Conservation (phyloP, 1,140 invertebrate genomes). For the Subanguina moxae region DNA sequence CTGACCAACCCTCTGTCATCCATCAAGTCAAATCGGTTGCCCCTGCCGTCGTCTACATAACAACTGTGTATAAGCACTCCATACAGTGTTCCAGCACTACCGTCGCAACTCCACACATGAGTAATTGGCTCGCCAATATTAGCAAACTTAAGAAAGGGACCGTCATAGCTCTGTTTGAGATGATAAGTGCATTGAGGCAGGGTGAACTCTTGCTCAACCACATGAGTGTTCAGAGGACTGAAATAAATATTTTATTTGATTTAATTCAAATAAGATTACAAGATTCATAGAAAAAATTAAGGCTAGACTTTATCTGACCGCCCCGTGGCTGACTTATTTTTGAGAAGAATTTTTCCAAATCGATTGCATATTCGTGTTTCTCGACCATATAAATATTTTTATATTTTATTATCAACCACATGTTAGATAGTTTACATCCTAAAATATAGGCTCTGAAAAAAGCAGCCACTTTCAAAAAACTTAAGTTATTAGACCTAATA, state of each 20-base stretch:
- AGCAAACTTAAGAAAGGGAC: slow-evolving; percentile 48
- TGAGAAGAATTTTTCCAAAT: too few relatives aligned
- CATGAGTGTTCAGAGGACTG: slow-evolving; percentile 49
- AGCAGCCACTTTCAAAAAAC: too few relatives aligned
- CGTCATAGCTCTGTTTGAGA: slow-evolving; percentile 46
- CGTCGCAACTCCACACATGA: slow-evolving; percentile 50
- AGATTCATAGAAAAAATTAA: too few relatives aligned
- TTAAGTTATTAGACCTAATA: too few relatives aligned
- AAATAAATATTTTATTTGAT: slow-evolving; percentile 6
- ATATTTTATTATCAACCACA: too few relatives aligned
- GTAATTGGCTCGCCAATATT: slow-evolving; percentile 54
- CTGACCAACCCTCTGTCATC: slow-evolving; percentile 51
- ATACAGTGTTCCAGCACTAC: slow-evolving; percentile 52
- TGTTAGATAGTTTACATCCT: too few relatives aligned
- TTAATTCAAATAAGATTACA: too few relatives aligned
- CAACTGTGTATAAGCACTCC: slow-evolving; percentile 56
- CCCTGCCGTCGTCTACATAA: slow-evolving; percentile 56
- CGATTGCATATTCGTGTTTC: too few relatives aligned
- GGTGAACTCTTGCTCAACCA: slow-evolving; percentile 51
- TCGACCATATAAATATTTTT: too few relatives aligned
- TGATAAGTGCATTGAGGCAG: slow-evolving; percentile 53
- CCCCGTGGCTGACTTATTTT: too few relatives aligned
- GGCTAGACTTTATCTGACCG: too few relatives aligned
- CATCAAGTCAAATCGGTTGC: slow-evolving; percentile 56
- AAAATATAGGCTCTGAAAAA: too few relatives aligned